Base-by-base conservation (phyloP, 2,113 vertebrate genomes). In the Atlantisia rogersi region DNA sequence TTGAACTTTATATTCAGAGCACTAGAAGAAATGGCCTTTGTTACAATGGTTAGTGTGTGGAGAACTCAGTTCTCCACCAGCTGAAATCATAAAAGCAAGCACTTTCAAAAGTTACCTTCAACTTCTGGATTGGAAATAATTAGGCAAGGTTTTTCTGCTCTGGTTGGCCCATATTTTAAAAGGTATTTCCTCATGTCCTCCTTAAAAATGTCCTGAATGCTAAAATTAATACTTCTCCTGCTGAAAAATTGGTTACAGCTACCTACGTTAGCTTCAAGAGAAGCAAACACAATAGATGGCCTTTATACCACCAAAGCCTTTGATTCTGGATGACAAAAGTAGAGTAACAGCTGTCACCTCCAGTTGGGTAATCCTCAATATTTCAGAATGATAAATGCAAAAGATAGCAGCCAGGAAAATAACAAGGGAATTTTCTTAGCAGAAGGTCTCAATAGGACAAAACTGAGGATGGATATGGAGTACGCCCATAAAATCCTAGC, bases 271-370 rank as follows among this genome's bases (percentile, higher is more conserved):
- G 76, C 84, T 85, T 94, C 74, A 81, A 84, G 53, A 93, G 67
- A 24, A 90, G 94, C n/a, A 94, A 32, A 82, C 29, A 40, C 48
- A 96, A 86, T 55, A 81, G 75, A 92, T 22, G 17, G 95, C 77
- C 88, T 90, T 91, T 82, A 92, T 60, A 94, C 71, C 78, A 76
- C 35, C 67, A 91, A 84, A 94, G 75, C 40, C 60, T 94, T 86
- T 19, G 31, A 70, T 83, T 82, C 95, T 86, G 16, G 14, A 71
- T 88, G 65, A 89, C 76, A 92, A 92, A 97, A 92, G 70, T 37
- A 85, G 29, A 95, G 64, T 40, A 86, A 84, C 53, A 95, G 52
- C 48, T 87, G 52, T 75, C 85, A 92, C 17, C 3, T 12, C 82
- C 35, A 78, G 29, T 5, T 58, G 25, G 0, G 1, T 37, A 19